These are phyloP conservation scores for Oscheius onirici DNA, from an alignment of 2,888 invertebrate species.

Conservation along the genomic window DNA sequence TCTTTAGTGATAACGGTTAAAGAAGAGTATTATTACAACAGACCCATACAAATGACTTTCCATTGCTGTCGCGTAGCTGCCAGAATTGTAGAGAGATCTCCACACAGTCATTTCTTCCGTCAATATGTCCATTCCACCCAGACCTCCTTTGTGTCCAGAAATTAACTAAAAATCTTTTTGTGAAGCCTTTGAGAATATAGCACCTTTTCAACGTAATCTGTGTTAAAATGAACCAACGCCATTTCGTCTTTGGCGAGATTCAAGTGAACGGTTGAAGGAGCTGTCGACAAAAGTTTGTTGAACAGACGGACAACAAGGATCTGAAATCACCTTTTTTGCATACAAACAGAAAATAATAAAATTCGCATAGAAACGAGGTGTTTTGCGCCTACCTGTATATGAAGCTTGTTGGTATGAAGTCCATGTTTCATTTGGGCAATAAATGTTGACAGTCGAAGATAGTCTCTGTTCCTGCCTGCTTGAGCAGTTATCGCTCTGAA, in stretches of 20 bases:
- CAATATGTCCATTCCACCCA: conserved; percentile 54
- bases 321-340: conserved; percentile 34
- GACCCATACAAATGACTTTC: conserved; percentile 50
- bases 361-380: neutral
- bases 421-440: conserved; percentile 66
- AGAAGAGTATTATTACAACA: conserved; percentile 33
- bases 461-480: conserved; percentile 64
- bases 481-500: conserved; percentile 61
- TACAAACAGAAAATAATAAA: neutral
- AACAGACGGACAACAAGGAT: conserved; percentile 66
- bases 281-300: conserved; percentile 62
- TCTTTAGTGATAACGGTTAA: conserved; percentile 16
- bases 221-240: conserved; percentile 59
- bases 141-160: conserved; percentile 45
- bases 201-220: conserved; percentile 64
- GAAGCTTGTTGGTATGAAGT: conserved; percentile 65
- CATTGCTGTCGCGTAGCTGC: conserved; percentile 31
- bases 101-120: conserved; percentile 57
- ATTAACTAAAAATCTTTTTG: conserved; percentile 46
- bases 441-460: conserved; percentile 60
- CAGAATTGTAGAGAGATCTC: conserved; percentile 44
- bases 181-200: too few relatives aligned
- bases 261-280: conserved; percentile 59
- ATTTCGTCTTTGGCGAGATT: conserved; percentile 62
- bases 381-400: conserved; percentile 60